Base-by-base conservation (phyloP, 2,797 vertebrate genomes). In the Phyllotis vaccarum region DNA sequence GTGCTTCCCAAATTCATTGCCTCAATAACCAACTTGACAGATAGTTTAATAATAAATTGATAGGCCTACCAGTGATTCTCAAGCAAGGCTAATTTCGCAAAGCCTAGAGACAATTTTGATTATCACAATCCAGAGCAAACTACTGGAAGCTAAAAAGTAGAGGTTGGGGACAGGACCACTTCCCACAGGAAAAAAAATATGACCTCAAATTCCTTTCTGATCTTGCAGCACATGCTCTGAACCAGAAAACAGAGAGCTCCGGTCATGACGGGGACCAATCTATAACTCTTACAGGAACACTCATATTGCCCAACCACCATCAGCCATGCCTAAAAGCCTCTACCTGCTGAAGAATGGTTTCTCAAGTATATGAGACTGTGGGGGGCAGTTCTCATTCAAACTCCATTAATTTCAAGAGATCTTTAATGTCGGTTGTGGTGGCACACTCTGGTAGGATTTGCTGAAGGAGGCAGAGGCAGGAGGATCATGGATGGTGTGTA, bases 91-190 rank as follows among this genome's bases (percentile, higher is more conserved):
- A 19, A 37, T 66, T 96, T 96, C 88, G 34, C 7, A 37, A 34
- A 68, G 8, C 75, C 46, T 85, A 85, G 62, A 87, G 90, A 83
- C 40, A 31, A 17, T 95, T 91, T 86, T 70, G 37, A 29, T 89
- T 93, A 58, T 85, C 13, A 70, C 52, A 70, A 46, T 43, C 86
- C 13, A 3, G 37, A 17, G 21, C 79, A 58, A 68, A 16, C 49
- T 64, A 16, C n/a, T 94, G 40, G 29, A 10, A 27, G 43, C n/a
- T 82, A 72, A 78, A n/a, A 22, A 29, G 12, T 66, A 8, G 74
- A 56, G 16, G 24, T 34, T 27, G 91, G 49, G 19, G 5, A 37
- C n/a, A 80, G 58, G 43, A 54, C 4, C 6, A 34, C 60, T 27
- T 24, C 31, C 24, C 29, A 64, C 34, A 85, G 52, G 49, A 8